Evolutionary conservation across 2,113 vertebrate genomes (phyloP).

Genomic region (Laterallus jamaicensis): DNA sequence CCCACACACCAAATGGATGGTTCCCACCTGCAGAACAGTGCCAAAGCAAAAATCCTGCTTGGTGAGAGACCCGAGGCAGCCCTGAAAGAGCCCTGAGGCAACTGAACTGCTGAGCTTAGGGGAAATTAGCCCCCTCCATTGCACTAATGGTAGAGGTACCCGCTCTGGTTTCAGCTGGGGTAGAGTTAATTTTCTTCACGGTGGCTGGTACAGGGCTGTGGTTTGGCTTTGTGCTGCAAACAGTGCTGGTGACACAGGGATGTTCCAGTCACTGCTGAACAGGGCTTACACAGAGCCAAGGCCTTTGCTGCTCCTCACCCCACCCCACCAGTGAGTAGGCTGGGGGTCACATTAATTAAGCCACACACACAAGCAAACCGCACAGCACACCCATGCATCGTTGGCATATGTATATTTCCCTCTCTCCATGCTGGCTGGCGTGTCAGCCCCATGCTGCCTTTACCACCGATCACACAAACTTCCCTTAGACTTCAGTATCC

Average conservation of each 20-base stretch:
- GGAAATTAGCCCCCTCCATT: not conserved
- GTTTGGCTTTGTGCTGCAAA: too few species aligned
- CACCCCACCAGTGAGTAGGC: too few species aligned
- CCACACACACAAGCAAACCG: not conserved
- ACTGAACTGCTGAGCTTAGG: not conserved
- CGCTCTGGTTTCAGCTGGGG: not conserved
- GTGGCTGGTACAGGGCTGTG: too few species aligned
- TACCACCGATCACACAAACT: not conserved
- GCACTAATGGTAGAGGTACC: not conserved
- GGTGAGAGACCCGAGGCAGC: not conserved
- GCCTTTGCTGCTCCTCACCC: too few species aligned
- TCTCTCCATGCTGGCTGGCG: rapidly evolving
- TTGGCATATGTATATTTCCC: not conserved
- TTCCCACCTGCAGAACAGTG: not conserved
- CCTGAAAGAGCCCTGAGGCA: not conserved
- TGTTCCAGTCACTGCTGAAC: too few species aligned
- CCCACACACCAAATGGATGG: not conserved
- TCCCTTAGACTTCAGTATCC: not conserved
- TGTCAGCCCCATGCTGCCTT: not conserved
- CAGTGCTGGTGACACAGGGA: too few species aligned
- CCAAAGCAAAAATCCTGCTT: not conserved
- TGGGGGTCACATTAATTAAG: too few species aligned
- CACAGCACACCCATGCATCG: rapidly evolving
- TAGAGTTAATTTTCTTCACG: too few species aligned
- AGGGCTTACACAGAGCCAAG: too few species aligned